Percentiles rank a stretch among this genome's conserved stretches.
Evolutionary conservation across 2,113 vertebrate species (phyloP).

Genomic region (Otocyon megalotis): DNA sequence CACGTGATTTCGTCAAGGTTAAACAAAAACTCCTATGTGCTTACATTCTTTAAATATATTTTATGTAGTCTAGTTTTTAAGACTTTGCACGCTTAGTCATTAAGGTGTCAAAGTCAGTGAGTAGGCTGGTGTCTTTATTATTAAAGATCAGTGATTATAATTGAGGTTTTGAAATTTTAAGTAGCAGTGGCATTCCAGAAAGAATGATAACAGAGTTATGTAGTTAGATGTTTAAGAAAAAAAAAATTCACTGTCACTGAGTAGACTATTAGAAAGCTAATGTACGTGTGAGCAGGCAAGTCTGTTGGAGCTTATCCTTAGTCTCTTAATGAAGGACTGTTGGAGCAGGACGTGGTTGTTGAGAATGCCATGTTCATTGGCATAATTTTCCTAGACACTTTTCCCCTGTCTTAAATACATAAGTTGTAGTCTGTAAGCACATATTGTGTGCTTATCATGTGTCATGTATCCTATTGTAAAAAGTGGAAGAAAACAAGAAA

Average conservation of each 20-base stretch:
- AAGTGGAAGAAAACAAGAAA: not conserved
- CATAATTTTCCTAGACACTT: not conserved
- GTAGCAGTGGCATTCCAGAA: constrained; percentile 73
- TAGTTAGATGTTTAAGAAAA: constrained; percentile 66
- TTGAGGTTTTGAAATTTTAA: constrained; percentile 82
- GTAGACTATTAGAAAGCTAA: constrained; percentile 65
- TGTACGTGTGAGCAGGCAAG: not conserved
- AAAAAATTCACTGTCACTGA: constrained; percentile 55
- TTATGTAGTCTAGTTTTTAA: constrained; percentile 74
- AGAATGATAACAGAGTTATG: constrained; percentile 69
- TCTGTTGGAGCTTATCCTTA: not conserved
- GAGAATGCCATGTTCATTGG: not conserved
- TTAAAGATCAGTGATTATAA: constrained; percentile 81
- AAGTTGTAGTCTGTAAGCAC: not conserved
- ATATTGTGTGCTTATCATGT: not conserved
- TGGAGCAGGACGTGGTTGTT: not conserved
- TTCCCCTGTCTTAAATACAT: not conserved
- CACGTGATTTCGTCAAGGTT: not conserved
- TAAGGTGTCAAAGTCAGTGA: constrained; percentile 79
- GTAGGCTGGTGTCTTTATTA: constrained; percentile 81
- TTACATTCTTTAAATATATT: constrained; percentile 58
- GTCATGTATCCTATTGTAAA: not conserved
- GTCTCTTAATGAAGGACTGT: not conserved
- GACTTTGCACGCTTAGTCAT: constrained; percentile 74
- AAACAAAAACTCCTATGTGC: constrained; percentile 55